A percentile compares a stretch with the other conserved stretches of the same genome.
Evolutionary conservation across 1,140 invertebrate species (phyloP).

Genomic region (Anthonomus grandis): DNA sequence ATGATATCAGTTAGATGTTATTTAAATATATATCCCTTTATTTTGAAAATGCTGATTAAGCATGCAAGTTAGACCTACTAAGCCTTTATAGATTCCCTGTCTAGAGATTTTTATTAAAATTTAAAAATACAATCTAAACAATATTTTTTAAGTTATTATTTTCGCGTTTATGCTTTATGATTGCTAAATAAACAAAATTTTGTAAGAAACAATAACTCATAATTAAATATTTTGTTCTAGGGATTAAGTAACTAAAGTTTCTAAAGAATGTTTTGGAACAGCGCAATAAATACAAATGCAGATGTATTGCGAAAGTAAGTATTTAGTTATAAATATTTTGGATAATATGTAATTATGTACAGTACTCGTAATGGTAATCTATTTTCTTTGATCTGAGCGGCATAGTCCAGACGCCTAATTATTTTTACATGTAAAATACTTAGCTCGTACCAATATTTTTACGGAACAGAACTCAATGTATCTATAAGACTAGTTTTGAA

Average conservation of each 20-base stretch:
- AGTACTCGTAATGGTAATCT: background rate
- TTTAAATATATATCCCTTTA: too few relatives aligned
- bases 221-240: background rate
- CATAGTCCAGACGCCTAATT: too few relatives aligned
- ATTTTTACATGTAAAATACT: too few relatives aligned
- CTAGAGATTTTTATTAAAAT: background rate
- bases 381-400: background rate
- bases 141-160: background rate
- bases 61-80: too few relatives aligned
- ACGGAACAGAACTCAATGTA: too few relatives aligned
- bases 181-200: background rate
- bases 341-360: background rate
- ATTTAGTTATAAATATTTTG: background rate
- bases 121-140: background rate
- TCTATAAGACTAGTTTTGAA: too few relatives aligned
- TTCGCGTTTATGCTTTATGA: background rate
- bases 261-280: conserved; percentile 11
- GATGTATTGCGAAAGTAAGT: conserved; percentile 18
- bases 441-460: too few relatives aligned
- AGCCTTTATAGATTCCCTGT: background rate
- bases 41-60: too few relatives aligned
- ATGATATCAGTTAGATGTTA: too few relatives aligned
- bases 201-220: background rate
- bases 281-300: conserved; percentile 15
- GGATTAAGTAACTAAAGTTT: too few relatives aligned